A percentile compares a stretch with the other conserved stretches of the same genome.
Evolutionary conservation across 2,113 vertebrate genomes (phyloP).

Genomic region (Misgurnus mizolepis): DNA sequence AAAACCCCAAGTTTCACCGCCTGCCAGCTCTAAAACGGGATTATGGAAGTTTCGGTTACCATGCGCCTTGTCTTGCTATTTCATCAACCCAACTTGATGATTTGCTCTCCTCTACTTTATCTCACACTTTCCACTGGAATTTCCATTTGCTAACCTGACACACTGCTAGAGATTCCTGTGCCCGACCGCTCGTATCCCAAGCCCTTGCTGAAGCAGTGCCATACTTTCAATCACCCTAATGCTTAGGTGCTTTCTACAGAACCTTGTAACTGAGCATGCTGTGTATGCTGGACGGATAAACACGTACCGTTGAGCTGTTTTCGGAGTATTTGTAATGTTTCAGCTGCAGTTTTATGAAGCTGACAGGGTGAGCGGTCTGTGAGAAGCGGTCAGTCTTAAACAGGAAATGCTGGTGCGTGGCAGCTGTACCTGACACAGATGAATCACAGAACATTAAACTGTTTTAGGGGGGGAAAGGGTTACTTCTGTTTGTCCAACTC

Average conservation of each 20-base stretch:
- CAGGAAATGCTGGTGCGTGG: conserved; percentile 40
- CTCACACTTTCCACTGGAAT: conserved; percentile 38
- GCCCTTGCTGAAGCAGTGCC: not conserved
- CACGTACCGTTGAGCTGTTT: conserved; percentile 14
- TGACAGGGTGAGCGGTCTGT: conserved; percentile 7
- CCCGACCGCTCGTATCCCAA: conserved; percentile 23
- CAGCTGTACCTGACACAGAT: conserved; percentile 40
- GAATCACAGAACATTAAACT: conserved; percentile 7
- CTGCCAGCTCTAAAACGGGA: conserved; percentile 47
- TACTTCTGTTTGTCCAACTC: conserved; percentile 3
- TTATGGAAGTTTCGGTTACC: conserved; percentile 52
- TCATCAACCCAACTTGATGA: conserved; percentile 49
- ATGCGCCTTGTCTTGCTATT: conserved; percentile 44
- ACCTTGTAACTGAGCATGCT: not conserved
- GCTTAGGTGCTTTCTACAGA: not conserved
- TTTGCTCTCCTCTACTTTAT: conserved; percentile 40
- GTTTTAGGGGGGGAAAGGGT: not conserved
- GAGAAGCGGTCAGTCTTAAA: conserved; percentile 29
- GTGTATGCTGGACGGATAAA: conserved; percentile 38
- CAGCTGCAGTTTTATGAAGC: conserved; percentile 35
- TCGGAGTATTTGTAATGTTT: conserved; percentile 49
- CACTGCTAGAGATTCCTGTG: conserved; percentile 40
- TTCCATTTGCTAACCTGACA: conserved; percentile 54
- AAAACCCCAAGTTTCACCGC: conserved; percentile 42
- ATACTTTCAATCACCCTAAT: conserved; percentile 22